These are phyloP conservation scores for Armadillidium nasatum DNA, from an alignment of 1,140 invertebrate genomes.

Conservation along the genomic window DNA sequence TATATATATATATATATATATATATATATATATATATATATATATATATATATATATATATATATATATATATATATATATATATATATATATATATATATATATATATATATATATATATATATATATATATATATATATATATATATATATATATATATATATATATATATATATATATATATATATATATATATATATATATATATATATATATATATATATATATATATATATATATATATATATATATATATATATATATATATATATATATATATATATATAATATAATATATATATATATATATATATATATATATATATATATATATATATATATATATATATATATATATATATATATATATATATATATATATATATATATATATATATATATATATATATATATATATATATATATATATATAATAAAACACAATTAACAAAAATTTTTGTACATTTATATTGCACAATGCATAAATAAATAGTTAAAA, in stretches of 20 bases:
- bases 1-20: too few species aligned
- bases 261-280: conserved; percentile 11
- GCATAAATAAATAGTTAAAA: too few species aligned
- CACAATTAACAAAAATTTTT: background rate
- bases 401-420: conserved; percentile 5
- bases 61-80: too few species aligned
- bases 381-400: background rate
- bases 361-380: background rate
- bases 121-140: too few species aligned
- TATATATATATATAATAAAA: background rate
- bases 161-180: too few species aligned
- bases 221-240: conserved; percentile 4
- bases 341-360: conserved; percentile 10
- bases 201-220: background rate
- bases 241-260: conserved; percentile 4
- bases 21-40: too few species aligned
- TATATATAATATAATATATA: background rate
- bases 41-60: too few species aligned
- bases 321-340: background rate
- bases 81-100: too few species aligned
- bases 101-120: too few species aligned
- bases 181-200: too few species aligned
- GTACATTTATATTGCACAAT: too few species aligned
- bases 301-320: background rate
- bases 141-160: too few species aligned